Conservation (phyloP, 2,797 vertebrate genomes). For the Artibeus lituratus region DNA sequence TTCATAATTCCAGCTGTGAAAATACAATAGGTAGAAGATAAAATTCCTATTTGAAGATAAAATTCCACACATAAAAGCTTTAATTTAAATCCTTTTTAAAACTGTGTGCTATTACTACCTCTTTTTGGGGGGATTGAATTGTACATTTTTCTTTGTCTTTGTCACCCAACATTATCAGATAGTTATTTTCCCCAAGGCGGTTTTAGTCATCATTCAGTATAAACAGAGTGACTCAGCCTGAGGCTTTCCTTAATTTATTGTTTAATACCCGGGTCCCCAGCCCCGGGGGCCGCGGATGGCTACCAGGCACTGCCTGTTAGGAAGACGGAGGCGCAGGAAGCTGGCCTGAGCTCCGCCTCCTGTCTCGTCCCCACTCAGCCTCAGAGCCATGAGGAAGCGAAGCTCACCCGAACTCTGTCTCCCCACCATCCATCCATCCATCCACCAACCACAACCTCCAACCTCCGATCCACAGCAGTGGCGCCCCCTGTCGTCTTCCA, state of each 20-base stretch:
- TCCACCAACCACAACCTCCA: too few species aligned
- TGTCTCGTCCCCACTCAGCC: too few species aligned
- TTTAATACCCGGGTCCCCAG: background rate
- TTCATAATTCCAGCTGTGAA: background rate
- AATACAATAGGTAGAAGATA: background rate
- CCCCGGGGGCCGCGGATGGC: rapidly evolving
- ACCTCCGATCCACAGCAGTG: too few species aligned
- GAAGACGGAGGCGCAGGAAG: too few species aligned
- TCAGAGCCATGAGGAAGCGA: too few species aligned
- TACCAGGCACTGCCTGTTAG: too few species aligned
- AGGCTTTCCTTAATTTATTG: background rate
- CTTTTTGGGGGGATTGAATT: background rate
- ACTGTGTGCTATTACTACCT: background rate
- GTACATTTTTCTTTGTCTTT: background rate
- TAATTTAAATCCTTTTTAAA: background rate
- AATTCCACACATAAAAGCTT: background rate
- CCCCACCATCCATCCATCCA: too few species aligned
- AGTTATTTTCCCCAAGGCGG: background rate
- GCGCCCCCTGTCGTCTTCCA: too few species aligned
- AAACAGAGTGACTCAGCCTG: background rate
- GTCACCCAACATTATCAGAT: background rate
- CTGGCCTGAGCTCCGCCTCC: too few species aligned
- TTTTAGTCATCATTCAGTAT: background rate
- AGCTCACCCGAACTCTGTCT: too few species aligned
- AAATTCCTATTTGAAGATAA: background rate